Evolutionary conservation across 2,797 vertebrate genomes (phyloP).

Genomic region (Threskiornis aethiopicus): DNA sequence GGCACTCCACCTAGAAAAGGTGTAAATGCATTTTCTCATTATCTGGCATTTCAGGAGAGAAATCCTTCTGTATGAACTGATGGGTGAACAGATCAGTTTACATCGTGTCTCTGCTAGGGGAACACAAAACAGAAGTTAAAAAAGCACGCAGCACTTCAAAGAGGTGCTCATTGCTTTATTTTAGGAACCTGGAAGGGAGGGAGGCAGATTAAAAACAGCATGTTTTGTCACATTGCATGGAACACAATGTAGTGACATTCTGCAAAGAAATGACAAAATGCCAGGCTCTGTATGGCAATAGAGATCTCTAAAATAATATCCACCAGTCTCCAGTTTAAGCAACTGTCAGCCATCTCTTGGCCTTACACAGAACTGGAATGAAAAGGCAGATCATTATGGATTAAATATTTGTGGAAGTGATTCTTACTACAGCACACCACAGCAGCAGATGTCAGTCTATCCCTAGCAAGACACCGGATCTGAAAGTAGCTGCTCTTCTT

Average conservation of each 20-base stretch:
- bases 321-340: neutral
- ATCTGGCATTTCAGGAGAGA: conserved; percentile 15
- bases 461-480: conserved; percentile 22
- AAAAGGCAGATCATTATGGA: conserved; percentile 22
- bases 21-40: neutral
- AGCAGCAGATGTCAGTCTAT: conserved; percentile 20
- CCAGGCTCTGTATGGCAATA: conserved; percentile 9
- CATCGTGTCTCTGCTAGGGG: neutral
- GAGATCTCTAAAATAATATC: conserved; percentile 33
- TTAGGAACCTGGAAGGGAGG: conserved; percentile 28
- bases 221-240: conserved; percentile 48
- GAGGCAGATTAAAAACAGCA: conserved; percentile 45
- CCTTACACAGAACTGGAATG: neutral
- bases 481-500: conserved; percentile 24
- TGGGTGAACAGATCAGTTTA: conserved; percentile 49
- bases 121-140: conserved; percentile 56
- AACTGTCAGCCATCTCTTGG: conserved; percentile 5
- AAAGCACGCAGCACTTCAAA: conserved; percentile 62
- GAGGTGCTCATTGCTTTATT: conserved; percentile 46
- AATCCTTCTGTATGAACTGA: conserved; percentile 42
- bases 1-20: neutral
- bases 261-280: conserved; percentile 43
- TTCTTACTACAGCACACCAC: neutral
- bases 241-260: conserved; percentile 42
- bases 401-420: conserved; percentile 43